Conservation (phyloP, 1,140 invertebrate genomes). For the Reticulitermes speratus region DNA sequence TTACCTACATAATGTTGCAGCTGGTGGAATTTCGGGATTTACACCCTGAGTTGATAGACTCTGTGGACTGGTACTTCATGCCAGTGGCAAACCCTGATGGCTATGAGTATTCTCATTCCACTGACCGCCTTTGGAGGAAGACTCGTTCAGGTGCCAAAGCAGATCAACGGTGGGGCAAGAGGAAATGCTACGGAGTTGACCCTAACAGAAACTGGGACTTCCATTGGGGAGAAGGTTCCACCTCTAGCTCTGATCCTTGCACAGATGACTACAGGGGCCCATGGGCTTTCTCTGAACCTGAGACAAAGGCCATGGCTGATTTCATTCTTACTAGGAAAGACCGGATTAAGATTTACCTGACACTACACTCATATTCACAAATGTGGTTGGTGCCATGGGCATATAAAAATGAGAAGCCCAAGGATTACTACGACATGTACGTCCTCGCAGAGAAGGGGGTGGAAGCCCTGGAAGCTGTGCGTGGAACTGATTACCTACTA, state of each 20-base stretch:
- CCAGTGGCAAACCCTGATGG: constrained; percentile 68
- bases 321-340: constrained; percentile 53
- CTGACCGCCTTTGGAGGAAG: constrained; percentile 51
- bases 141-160: constrained; percentile 46
- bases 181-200: constrained; percentile 59
- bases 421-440: constrained; percentile 39
- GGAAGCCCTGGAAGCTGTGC: constrained; percentile 38
- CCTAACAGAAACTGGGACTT: constrained; percentile 68
- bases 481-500: constrained; percentile 41
- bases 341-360: constrained; percentile 70
- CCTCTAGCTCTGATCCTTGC: constrained; percentile 62
- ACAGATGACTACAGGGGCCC: constrained; percentile 69
- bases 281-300: constrained; percentile 71
- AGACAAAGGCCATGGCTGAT: constrained; percentile 60
- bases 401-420: constrained; percentile 60
- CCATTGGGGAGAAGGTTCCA: constrained; percentile 53
- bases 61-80: constrained; percentile 61
- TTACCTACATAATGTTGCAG: constrained; percentile 63
- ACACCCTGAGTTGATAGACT: constrained; percentile 49
- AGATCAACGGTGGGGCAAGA: constrained; percentile 12
- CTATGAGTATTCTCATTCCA: constrained; percentile 59
- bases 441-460: constrained; percentile 35
- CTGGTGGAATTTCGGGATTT: constrained; percentile 54
- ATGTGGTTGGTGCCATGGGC: constrained; percentile 86
- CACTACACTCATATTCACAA: constrained; percentile 70